These are phyloP conservation scores for Tragelaphus scriptus DNA, from an alignment of 2,113 vertebrate genomes.

Conservation along the genomic window DNA sequence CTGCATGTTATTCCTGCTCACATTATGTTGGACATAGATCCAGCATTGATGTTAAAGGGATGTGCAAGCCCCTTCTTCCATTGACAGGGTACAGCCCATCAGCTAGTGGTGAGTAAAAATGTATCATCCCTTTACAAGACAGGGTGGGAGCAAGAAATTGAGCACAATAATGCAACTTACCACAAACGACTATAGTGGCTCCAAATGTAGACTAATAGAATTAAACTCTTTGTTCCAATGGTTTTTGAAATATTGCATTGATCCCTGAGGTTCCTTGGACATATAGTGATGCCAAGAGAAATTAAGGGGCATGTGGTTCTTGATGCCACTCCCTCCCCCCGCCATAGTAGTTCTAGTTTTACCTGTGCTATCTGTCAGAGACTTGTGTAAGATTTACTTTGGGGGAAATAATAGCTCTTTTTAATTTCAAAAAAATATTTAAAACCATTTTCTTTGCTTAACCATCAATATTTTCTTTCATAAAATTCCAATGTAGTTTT, in stretches of 20 bases:
- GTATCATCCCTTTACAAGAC: background rate
- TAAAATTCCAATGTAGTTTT: background rate
- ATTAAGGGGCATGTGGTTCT: background rate
- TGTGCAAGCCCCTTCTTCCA: background rate
- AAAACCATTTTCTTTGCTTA: background rate
- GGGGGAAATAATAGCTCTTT: background rate
- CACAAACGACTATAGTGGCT: background rate
- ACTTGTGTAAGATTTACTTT: background rate
- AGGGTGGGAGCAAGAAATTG: background rate
- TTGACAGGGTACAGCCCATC: no score
- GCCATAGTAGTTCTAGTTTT: background rate
- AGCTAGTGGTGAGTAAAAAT: background rate
- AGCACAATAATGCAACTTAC: background rate
- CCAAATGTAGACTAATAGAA: background rate
- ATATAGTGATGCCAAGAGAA: background rate
- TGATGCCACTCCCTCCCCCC: fast-evolving
- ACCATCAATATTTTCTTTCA: background rate
- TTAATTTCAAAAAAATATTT: background rate
- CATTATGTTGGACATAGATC: background rate
- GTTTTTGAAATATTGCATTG: background rate
- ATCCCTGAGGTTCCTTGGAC: background rate
- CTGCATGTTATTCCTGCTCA: background rate
- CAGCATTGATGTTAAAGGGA: background rate
- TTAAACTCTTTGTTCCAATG: background rate
- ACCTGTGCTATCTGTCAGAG: background rate